Evolutionary conservation across 2,797 vertebrate species (phyloP), one percentile per base, ranked within the genome.

Genomic region (Tapera naevia): DNA sequence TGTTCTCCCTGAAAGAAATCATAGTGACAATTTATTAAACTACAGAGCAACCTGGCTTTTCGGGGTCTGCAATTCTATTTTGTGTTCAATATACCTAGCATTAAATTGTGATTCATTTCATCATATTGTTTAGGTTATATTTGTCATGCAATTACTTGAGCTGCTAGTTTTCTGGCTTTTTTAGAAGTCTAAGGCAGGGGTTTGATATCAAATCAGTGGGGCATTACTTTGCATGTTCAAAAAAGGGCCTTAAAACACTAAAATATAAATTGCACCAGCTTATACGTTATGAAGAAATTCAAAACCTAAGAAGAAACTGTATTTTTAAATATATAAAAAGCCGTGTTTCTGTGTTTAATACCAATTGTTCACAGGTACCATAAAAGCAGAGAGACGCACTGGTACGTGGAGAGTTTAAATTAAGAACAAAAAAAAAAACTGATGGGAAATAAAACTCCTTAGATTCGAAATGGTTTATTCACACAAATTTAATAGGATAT

Each of bases 11-110:
- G 99, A 99, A 99, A 99, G 98, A 99, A 99, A 99, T 98, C 98
- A 99, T 99, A 99, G 99, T 99, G 99, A 99, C 98, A 99, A 99
- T 99, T 99, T 99, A 99, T 99, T 99, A 99, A 98, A 99, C 99
- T 99, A 99, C 99, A 99, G 99, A 99, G 99, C 99, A 99, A 99
- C 99, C 98, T 99, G 98, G 98, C 98, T 99, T 99, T 99, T 98
- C 93, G 98, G 98, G 99, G 98, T 99, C 98, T 99, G 98, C 98
- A 99, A 98, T 98, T 98, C 98, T 98, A 98, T 98, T 96, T 97
- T 98, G 97, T 97, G 96, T 96, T 97, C 97, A 98, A 95, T 97
- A 97, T 79, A 97, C 96, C 97, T 97, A 96, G 69, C 95, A 96
- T 97, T 97, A 98, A 98, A 97, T 97, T 95, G 98, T 97, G 97